Evolutionary conservation across 2,888 invertebrate species (phyloP).

Genomic region (Aleiodes testaceus): DNA sequence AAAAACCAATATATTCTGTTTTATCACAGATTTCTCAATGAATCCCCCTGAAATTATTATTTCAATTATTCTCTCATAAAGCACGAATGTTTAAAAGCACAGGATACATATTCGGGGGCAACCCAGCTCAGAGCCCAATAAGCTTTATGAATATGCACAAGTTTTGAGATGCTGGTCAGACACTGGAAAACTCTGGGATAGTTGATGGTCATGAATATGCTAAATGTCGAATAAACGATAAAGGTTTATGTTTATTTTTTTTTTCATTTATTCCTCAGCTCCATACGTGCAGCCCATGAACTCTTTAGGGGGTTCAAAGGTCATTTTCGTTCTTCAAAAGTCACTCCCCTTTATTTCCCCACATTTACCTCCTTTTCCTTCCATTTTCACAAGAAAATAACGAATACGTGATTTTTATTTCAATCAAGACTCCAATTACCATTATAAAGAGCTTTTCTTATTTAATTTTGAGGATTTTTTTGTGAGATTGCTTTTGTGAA

Average conservation of each 20-base stretch:
- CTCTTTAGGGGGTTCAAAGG: neutral
- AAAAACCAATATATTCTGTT: too few species aligned
- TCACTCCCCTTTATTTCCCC: too few species aligned
- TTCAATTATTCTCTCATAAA: too few species aligned
- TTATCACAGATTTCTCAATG: too few species aligned
- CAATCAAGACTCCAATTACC: too few species aligned
- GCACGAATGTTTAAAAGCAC: neutral
- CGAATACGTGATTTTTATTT: too few species aligned
- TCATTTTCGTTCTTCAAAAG: neutral
- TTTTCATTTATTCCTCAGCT: neutral
- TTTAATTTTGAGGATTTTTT: too few species aligned
- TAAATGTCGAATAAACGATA: slow-evolving; percentile 58
- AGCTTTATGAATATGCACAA: slow-evolving; percentile 65
- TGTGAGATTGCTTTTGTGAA: too few species aligned
- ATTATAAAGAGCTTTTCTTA: too few species aligned
- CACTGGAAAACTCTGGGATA: slow-evolving; percentile 61
- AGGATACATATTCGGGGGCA: neutral
- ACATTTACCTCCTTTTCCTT: too few species aligned
- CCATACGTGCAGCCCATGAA: slow-evolving; percentile 1
- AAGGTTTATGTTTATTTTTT: slow-evolving; percentile 54
- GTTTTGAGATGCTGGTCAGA: slow-evolving; percentile 63
- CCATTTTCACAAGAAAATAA: too few species aligned
- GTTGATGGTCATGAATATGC: slow-evolving; percentile 62
- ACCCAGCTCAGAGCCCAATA: slow-evolving; percentile 33
- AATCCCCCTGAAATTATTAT: too few species aligned